Percentiles rank a stretch among this genome's conserved stretches.
Conservation (phyloP, 2,797 vertebrate genomes). For the Chelon auratus region DNA sequence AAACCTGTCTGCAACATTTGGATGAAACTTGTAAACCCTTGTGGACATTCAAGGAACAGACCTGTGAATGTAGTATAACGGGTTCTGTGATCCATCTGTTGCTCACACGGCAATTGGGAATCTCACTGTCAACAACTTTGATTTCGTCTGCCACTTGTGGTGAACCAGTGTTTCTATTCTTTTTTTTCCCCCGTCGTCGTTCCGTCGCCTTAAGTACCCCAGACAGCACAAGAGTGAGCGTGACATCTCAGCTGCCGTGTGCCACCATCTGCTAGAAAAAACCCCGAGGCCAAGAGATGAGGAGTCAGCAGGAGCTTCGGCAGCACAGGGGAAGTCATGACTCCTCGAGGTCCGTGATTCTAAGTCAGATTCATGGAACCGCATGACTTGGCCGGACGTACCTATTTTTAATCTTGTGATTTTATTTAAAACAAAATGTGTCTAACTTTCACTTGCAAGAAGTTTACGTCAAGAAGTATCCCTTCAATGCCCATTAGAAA, state of each 20-base stretch:
- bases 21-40: slow-evolving; percentile 1
- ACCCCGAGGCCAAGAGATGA: slow-evolving; percentile 53
- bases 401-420: neutral
- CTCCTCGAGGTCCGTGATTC: slow-evolving; percentile 25
- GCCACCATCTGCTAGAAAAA: slow-evolving; percentile 53
- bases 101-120: slow-evolving; percentile 60
- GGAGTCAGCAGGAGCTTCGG: slow-evolving; percentile 64
- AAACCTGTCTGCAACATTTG: neutral
- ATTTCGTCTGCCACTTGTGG: slow-evolving; percentile 52
- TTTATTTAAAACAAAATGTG: slow-evolving; percentile 3
- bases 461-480: neutral
- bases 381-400: slow-evolving; percentile 16
- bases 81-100: slow-evolving; percentile 32
- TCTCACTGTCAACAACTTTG: slow-evolving; percentile 60
- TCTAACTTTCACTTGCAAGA: neutral
- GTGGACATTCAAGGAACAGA: neutral
- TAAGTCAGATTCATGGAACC: slow-evolving; percentile 10
- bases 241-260: slow-evolving; percentile 61
- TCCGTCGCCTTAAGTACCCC: slow-evolving; percentile 51
- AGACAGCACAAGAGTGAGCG: slow-evolving; percentile 59
- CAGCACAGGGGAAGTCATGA: slow-evolving; percentile 17
- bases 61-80: slow-evolving; percentile 20
- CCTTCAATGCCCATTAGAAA: neutral
- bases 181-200: slow-evolving; percentile 38
- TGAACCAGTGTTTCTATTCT: slow-evolving; percentile 20